A percentile compares a stretch with the other conserved stretches of the same genome.
Evolutionary conservation across 2,113 vertebrate genomes (phyloP).

Genomic region (Psephotus haematonotus): DNA sequence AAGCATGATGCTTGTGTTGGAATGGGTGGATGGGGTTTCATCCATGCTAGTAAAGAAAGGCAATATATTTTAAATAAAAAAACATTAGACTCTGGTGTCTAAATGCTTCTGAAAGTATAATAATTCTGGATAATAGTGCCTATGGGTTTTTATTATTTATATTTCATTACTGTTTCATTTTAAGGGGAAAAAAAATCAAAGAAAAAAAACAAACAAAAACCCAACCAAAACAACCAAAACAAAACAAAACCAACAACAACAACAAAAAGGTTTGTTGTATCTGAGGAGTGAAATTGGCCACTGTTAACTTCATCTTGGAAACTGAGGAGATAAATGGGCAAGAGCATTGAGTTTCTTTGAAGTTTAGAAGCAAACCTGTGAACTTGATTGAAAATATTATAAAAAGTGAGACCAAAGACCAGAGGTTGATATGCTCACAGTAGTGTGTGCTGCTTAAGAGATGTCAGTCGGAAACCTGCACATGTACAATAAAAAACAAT

Average conservation of each 20-base stretch:
- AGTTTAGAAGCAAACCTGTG: neutral
- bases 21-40: neutral
- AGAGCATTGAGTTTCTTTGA: neutral
- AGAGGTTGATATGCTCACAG: neutral
- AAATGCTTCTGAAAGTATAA: neutral
- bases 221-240: neutral
- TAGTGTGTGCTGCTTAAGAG: neutral
- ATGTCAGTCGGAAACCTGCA: neutral
- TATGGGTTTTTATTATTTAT: neutral
- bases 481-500: neutral
- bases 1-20: neutral
- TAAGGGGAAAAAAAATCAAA: neutral
- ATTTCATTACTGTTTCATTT: neutral
- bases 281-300: neutral
- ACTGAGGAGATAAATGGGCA: neutral
- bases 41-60: neutral
- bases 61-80: neutral
- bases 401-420: neutral
- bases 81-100: neutral
- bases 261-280: neutral
- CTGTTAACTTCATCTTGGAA: neutral
- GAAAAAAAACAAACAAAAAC: neutral
- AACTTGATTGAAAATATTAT: neutral
- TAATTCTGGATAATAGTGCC: neutral
- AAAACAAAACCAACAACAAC: neutral